Base-by-base conservation (phyloP, 2,888 invertebrate genomes). In the Bellardia bayeri region DNA sequence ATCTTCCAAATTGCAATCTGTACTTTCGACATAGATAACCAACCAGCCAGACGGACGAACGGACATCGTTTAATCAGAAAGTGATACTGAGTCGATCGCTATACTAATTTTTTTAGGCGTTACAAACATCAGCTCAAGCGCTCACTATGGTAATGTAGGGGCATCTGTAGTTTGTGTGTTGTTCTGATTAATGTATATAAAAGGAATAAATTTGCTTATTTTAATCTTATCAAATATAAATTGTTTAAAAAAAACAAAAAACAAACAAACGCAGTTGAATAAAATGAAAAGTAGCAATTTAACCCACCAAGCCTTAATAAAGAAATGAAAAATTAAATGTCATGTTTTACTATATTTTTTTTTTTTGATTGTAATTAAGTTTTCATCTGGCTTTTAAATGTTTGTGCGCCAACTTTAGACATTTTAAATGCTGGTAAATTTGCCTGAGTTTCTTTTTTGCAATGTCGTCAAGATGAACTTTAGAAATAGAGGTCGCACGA, bases 121-220 rank as follows among this genome's bases (percentile, higher is more conserved):
- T 23, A 23, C 23, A 23, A 23, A 23, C 23, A 23, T 23, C 23
- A 23, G 23, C 23, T 23, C 23, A 23, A 23, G 1, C 1, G 23
- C 23, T 23, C 23, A 23, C 23, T 23, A 1, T 23, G 23, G 23
- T 23, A 23, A 23, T 64, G 16, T 14, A 11, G 33, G 40, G 63
- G 4, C 37, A 30, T 13, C 51, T 56, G 16, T 63, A 33, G 14
- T 6, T 33, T 14, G 30, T 14, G 13, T 51, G 13, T 13, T 16
- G 16, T 30, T 58, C 30, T 68, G 56, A 79, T 79, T 69, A 49
- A 79, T 79, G 42, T 54, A 30, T 45, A 56, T 3, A 42, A 78
- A 56, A 56, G 9, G 6, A 23, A 78, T 5, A 51, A 23, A 37
- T 37, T 37, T 45, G 42, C 11, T 11, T 30, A 13, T n/a, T 2